Conservation (phyloP, 2,113 vertebrate genomes). For the Passer domesticus region DNA sequence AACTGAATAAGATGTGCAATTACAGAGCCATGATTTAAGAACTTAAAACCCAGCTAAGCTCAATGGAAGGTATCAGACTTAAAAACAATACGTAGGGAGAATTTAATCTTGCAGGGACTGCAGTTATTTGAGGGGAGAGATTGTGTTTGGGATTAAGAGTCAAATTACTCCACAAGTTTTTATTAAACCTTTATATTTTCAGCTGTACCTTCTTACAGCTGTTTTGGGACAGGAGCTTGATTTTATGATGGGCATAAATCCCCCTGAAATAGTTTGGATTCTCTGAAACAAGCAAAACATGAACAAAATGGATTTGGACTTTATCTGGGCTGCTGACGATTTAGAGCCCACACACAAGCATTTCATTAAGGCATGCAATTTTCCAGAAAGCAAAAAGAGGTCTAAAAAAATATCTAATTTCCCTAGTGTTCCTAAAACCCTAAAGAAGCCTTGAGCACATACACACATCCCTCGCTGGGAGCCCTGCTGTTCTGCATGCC, state of each 20-base stretch:
- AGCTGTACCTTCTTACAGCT: neutral
- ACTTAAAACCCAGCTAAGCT: slow-evolving; percentile 55
- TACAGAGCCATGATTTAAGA: slow-evolving; percentile 60
- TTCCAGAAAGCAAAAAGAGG: neutral
- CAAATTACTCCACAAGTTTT: slow-evolving; percentile 45
- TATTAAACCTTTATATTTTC: slow-evolving; percentile 48
- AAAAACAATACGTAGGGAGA: slow-evolving; percentile 48
- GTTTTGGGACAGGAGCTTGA: slow-evolving; percentile 1
- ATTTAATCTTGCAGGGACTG: slow-evolving; percentile 52
- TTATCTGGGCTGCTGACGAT: neutral
- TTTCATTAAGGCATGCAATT: slow-evolving; percentile 26
- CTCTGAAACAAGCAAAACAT: neutral
- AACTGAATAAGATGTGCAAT: slow-evolving; percentile 43
- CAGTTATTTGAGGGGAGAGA: slow-evolving; percentile 33
- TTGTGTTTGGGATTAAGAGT: slow-evolving; percentile 54
- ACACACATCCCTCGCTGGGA: accelerated
- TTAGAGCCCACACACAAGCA: neutral
- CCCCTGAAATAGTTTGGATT: neutral
- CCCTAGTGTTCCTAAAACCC: neutral
- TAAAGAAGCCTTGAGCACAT: neutral
- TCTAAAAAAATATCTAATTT: neutral
- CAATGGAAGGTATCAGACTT: slow-evolving; percentile 34
- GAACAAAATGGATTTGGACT: slow-evolving; percentile 13
- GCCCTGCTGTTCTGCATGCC: neutral
- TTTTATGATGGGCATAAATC: slow-evolving; percentile 16